Percentiles rank a stretch among this genome's conserved stretches.
phyloP scores from a whole-genome alignment of 1,140 invertebrate species.

The Eufriesea mexicana region DNA sequence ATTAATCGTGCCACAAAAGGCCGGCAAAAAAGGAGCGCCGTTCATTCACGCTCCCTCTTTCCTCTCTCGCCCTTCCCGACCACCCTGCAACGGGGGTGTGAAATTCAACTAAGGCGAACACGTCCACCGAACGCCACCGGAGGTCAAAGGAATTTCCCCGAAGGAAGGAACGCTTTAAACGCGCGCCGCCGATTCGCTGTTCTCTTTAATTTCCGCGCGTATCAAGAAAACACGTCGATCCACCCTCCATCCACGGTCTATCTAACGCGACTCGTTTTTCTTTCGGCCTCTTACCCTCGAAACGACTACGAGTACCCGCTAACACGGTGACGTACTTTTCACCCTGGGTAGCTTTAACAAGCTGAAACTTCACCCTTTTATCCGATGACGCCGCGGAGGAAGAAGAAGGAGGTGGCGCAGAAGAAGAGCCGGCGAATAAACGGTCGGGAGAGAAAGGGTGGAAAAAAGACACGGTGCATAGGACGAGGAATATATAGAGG shows the following conservation, averaged over 20 bases:
- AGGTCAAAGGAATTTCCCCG: neutral
- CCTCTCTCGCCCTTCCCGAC: neutral
- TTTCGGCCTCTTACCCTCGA: neutral
- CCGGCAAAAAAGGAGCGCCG: neutral
- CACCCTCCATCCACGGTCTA: neutral
- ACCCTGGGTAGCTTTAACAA: constrained; percentile 64
- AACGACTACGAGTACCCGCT: neutral
- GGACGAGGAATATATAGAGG: neutral
- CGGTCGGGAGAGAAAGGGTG: neutral
- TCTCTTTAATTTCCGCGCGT: constrained; percentile 17
- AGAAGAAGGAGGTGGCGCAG: neutral
- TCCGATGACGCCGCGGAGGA: constrained; percentile 24
- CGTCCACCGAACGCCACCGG: neutral
- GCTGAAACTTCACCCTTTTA: constrained; percentile 67
- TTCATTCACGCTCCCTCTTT: constrained; percentile 12
- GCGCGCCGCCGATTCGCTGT: neutral
- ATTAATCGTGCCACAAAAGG: constrained; percentile 65
- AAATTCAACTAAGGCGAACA: constrained; percentile 10
- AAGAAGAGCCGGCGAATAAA: neutral
- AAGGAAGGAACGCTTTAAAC: neutral
- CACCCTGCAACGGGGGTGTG: neutral
- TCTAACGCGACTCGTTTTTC: neutral
- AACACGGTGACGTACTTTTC: constrained; percentile 64
- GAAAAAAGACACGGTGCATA: neutral
- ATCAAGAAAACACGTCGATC: neutral